These are phyloP conservation scores for Phallusia fumigata DNA, from an alignment of 23 tunicate genomes.

Conservation along the genomic window DNA sequence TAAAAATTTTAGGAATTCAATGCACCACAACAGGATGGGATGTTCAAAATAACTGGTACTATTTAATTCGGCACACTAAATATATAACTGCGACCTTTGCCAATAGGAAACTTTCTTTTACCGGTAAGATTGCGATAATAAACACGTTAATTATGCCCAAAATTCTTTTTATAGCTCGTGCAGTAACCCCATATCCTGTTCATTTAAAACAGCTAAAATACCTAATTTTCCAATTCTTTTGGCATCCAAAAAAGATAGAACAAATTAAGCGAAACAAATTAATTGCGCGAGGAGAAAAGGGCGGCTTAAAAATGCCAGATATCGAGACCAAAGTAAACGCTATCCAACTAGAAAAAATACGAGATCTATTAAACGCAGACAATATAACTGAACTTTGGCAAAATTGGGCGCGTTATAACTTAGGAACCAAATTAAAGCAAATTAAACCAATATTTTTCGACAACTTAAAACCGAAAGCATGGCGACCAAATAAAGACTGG, in stretches of 20 bases:
- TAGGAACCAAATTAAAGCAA: conserved; percentile 2
- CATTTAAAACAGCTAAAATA: not conserved
- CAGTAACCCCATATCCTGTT: not conserved
- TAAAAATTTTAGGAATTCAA: conserved; percentile 15
- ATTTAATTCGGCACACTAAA: not conserved
- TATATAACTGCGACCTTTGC: not conserved
- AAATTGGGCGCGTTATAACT: conserved; percentile 8
- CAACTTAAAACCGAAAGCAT: not conserved
- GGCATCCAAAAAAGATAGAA: conserved; percentile 20
- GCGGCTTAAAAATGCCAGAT: conserved; percentile 8
- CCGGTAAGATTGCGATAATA: conserved; percentile 7
- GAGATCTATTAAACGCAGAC: not conserved
- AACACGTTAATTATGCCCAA: conserved; percentile 11
- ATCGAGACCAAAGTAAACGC: not conserved
- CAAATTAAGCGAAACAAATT: not conserved
- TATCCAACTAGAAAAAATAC: not conserved
- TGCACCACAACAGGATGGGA: not conserved
- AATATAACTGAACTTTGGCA: not conserved
- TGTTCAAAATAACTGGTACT: not conserved
- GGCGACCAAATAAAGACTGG: not conserved
- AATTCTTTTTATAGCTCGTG: not conserved
- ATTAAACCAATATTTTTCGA: conserved; percentile 3
- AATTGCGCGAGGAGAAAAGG: not conserved
- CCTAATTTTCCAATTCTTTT: not conserved
- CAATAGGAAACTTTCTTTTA: not conserved